Conservation (phyloP, 2,113 vertebrate genomes). For the Pleuronectes platessa region DNA sequence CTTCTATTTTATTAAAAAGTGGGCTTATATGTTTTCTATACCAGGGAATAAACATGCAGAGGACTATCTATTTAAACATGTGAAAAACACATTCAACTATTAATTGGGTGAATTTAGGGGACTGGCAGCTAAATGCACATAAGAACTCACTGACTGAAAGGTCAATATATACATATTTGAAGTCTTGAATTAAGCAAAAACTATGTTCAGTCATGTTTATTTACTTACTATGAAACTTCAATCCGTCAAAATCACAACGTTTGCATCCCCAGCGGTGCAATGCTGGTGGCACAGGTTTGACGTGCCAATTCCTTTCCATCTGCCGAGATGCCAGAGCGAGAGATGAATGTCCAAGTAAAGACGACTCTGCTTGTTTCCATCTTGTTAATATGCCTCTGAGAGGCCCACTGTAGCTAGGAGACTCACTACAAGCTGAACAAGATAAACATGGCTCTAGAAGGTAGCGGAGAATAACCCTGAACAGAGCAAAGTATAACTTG, state of each 20-base stretch:
- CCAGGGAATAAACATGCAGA: background rate
- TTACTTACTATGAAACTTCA: conserved; percentile 12
- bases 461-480: conserved; percentile 55
- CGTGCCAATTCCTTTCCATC: conserved; percentile 62
- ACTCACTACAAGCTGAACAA: conserved; percentile 56
- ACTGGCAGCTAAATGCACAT: conserved; percentile 17
- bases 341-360: conserved; percentile 59
- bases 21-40: background rate
- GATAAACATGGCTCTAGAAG: conserved; percentile 62
- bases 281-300: conserved; percentile 58
- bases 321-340: conserved; percentile 50
- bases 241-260: conserved; percentile 46
- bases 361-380: conserved; percentile 65
- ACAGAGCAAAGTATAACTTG: conserved; percentile 33
- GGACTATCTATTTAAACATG: background rate
- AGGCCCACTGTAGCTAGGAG: conserved; percentile 43
- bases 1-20: background rate
- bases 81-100: conserved; percentile 6
- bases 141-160: conserved; percentile 8
- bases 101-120: conserved; percentile 1
- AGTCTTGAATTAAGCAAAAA: conserved; percentile 12
- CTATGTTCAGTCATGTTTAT: conserved; percentile 22
- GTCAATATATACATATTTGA: conserved; percentile 7
- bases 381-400: conserved; percentile 69
- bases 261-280: conserved; percentile 50